Evolutionary conservation across 2,113 vertebrate genomes (phyloP), one percentile per base, ranked within the genome.

Genomic region (Atherinomorus stipes): DNA sequence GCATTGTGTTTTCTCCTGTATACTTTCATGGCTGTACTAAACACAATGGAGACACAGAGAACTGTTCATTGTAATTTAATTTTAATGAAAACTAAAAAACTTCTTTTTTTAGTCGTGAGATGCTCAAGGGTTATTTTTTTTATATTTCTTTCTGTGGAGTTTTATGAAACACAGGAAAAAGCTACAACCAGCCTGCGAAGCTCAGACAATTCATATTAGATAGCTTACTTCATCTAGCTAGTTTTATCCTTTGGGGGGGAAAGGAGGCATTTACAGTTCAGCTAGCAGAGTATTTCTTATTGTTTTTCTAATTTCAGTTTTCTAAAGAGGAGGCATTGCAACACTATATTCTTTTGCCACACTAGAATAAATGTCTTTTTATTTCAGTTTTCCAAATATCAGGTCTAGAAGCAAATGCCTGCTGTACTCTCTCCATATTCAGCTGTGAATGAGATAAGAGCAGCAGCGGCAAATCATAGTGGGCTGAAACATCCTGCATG

Each of bases 391-490:
- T 34, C 38, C 34, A 44, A 40, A 18, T 23, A 44, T 71, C 51
- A 68, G 34, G 12, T 53, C 51, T 68, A 49, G 64, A 63, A 62
- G 60, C 15, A 4, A 49, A 45, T 26, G 25, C 19, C 63, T 58
- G 13, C 47, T 69, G 52, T 63, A 53, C 70, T 85, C 64, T 51
- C 59, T 75, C 19, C 9, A 34, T 28, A 56, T 60, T n/a, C 79
- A 64, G 68, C 38, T 49, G 51, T 42, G 8, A 62, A 58, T 63
- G 8, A 74, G 74, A 69, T 80, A 72, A 60, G 58, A 50, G 38
- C 62, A 62, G 68, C 45, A 53, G 53, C 49, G 62, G 57, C 44
- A 61, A 53, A 51, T 52, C 2, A 7, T 5, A 53, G 42, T 56
- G 26, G 44, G 34, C 28, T 22, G 26, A 52, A 42, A 72, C 23